These are phyloP conservation scores for Rhizomys pruinosus DNA, from an alignment of 2,113 vertebrate species.

Conservation along the genomic window DNA sequence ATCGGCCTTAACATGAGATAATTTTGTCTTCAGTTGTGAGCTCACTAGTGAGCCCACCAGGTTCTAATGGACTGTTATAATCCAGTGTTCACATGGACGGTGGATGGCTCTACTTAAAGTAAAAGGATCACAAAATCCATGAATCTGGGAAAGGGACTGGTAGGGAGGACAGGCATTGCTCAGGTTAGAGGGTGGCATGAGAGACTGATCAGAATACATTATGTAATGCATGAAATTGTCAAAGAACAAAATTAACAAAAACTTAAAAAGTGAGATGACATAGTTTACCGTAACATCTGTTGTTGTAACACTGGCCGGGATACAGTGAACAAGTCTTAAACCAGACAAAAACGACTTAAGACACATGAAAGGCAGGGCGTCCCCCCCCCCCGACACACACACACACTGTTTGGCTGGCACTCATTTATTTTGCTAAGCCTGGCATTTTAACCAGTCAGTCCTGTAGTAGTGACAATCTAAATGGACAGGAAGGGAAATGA, in stretches of 20 bases:
- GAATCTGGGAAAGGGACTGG: background rate
- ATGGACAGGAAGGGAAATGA: background rate
- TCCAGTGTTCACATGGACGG: background rate
- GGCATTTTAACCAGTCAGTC: background rate
- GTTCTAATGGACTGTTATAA: background rate
- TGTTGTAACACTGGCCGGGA: background rate
- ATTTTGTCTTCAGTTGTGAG: background rate
- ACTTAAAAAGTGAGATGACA: background rate
- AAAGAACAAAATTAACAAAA: background rate
- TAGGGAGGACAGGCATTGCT: background rate
- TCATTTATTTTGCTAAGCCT: conserved; percentile 44
- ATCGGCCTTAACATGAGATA: background rate
- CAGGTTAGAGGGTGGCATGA: background rate
- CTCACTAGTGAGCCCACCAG: background rate
- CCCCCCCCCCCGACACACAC: no score
- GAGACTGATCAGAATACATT: background rate
- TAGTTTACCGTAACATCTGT: background rate
- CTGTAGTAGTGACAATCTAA: background rate
- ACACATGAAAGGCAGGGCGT: no score
- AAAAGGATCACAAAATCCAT: background rate
- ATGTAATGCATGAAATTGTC: no score
- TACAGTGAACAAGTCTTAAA: background rate
- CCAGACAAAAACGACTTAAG: no score
- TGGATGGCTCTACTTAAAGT: background rate
- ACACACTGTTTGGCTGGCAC: conserved; percentile 43